Evolutionary conservation across 2,797 vertebrate genomes (phyloP).

Genomic region (Dermochelys coriacea): DNA sequence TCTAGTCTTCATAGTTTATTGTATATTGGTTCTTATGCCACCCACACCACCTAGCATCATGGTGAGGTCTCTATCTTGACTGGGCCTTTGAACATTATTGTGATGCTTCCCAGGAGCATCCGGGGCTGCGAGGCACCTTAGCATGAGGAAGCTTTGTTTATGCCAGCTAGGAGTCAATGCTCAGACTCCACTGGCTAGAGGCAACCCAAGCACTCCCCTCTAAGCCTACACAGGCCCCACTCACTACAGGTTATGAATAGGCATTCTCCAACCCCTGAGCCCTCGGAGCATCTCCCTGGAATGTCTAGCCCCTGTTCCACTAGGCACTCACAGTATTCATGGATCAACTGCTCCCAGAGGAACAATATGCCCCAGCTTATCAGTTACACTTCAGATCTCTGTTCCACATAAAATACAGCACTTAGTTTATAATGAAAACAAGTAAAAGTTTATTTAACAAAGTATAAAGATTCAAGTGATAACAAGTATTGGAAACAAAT

Average conservation of each 20-base stretch:
- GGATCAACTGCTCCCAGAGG: too few relatives aligned
- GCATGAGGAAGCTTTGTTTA: background rate
- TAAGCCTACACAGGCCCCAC: background rate
- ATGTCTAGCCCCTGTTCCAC: background rate
- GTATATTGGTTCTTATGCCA: background rate
- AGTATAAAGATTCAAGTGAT: background rate
- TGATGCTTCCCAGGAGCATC: background rate
- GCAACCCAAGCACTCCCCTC: background rate
- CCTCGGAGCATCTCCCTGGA: background rate
- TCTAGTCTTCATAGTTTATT: background rate
- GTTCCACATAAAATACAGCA: background rate
- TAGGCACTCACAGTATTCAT: background rate
- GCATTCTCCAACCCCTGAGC: too few relatives aligned
- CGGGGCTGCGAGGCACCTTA: background rate
- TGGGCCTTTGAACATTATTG: background rate
- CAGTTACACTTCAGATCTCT: background rate
- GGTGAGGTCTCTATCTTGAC: background rate
- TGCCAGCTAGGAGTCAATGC: background rate
- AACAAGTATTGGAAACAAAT: background rate
- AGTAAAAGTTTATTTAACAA: background rate
- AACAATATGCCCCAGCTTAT: background rate
- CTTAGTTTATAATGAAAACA: background rate
- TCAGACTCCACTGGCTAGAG: background rate
- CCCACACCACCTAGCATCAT: background rate
- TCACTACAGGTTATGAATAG: background rate